Evolutionary conservation across 2,888 invertebrate genomes (phyloP).

Genomic region (Dynastes maya): DNA sequence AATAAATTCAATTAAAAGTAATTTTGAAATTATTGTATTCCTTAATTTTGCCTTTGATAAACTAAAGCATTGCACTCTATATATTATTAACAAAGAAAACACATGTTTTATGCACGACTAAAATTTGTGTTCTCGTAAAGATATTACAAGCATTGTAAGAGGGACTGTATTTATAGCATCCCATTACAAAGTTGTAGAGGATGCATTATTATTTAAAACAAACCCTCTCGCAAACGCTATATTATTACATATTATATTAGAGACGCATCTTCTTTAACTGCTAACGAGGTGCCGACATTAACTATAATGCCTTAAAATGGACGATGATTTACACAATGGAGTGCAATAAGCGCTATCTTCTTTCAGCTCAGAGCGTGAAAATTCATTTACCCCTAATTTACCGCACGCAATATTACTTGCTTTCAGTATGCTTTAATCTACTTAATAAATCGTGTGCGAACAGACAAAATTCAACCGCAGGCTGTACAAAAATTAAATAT

Average conservation of each 20-base stretch:
- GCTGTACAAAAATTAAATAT: constrained; percentile 46
- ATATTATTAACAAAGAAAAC: too few relatives aligned
- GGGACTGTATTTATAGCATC: neutral
- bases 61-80: too few relatives aligned
- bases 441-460: constrained; percentile 54
- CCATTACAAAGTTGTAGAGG: constrained; percentile 14
- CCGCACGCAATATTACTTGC: constrained; percentile 53
- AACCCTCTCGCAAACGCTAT: neutral
- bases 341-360: constrained; percentile 29
- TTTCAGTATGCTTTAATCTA: constrained; percentile 56
- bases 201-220: constrained; percentile 31
- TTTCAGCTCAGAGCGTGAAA: constrained; percentile 53
- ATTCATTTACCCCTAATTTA: constrained; percentile 56
- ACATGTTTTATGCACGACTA: too few relatives aligned
- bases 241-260: constrained; percentile 31
- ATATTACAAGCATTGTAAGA: too few relatives aligned
- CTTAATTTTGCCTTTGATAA: too few relatives aligned
- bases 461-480: constrained; percentile 50
- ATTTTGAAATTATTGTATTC: too few relatives aligned
- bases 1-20: too few relatives aligned
- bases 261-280: constrained; percentile 25
- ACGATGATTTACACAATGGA: constrained; percentile 20
- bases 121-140: too few relatives aligned
- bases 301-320: constrained; percentile 30
- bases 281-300: constrained; percentile 24